Evolutionary conservation across 2,113 vertebrate species (phyloP), one percentile per base, ranked within the genome.

Genomic region (Hipposideros armiger): DNA sequence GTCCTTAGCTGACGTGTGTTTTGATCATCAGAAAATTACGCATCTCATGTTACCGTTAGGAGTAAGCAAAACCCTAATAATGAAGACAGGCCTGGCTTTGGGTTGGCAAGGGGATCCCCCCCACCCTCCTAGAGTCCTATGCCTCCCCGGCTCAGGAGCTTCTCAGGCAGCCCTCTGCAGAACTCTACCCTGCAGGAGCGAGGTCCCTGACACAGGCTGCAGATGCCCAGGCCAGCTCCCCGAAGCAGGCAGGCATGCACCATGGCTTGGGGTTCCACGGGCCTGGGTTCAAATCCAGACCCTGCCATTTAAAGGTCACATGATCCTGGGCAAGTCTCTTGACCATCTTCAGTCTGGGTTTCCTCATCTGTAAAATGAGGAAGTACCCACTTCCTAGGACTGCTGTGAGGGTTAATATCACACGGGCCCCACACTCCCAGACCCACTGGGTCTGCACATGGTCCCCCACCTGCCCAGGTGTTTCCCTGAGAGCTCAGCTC

Each of bases 21-120:
- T 97, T 96, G 97, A 98, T 95, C 94, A 97, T 69, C 84, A 91
- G 95, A 97, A 98, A 98, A 98, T 97, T 96, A 97, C 96, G 98
- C 95, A 40, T 94, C 76, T 96, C 67, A 45, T 93, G 95, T 95
- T 97, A 95, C 91, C 93, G 60, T 88, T 80, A 91, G 91, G 91
- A 97, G 92, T 94, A 97, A 95, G 62, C 50, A 70, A 98, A 97
- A 77, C 95, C 85, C 91, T 20, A 85, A 13, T 2, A 72, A 74
- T 20, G 70, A 62, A 56, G 72, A 69, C 22, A 86, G 45, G 24
- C 15, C 58, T 56, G 17, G 74, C 16, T 40, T 30, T 11, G 15
- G 32, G 47, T 20, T 56, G 42, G 10, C 40, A n/a, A 50, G n/a
- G 20, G 42, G 13, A 7, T n/a, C n/a, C 2, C 24, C 19, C 30